Base-by-base conservation (phyloP, 2,888 invertebrate species). In the Drosophila melanosoma region DNA sequence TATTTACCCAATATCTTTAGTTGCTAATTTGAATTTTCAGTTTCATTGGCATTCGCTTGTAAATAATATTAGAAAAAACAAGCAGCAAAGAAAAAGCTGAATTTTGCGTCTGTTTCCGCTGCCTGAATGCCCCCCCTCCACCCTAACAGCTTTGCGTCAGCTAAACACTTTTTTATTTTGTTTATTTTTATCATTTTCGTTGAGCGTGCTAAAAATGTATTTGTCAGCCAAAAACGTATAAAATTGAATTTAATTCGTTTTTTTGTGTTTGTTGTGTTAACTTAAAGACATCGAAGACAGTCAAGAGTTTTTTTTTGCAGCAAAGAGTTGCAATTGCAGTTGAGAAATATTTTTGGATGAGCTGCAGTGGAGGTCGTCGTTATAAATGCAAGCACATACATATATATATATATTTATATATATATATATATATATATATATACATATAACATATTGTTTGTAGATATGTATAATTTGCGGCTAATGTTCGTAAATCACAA, bases 151-250 rank as follows among this genome's bases (percentile, higher is more conserved):
- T n/a, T 12, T 42, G 29, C 20, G 12, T 33, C 65, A 51, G 40
- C n/a, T 8, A 15, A 38, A 38, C 36, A 29, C 40, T 80, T 72
- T 49, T 48, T 36, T 54, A 45, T 68, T 76, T 81, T 89, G 72
- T 82, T 83, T 87, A 89, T 89, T 84, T 79, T 89, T 89, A 79
- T 84, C 82, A 89, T 73, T 81, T 74, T 66, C 74, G 75, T 68
- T 45, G 56, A 81, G 76, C 76, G 84, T 87, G 89, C 89, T 89
- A 84, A 89, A 89, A 77, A 62, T 69, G 76, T 60, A 73, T 69
- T 75, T 76, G 76, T 78, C 81, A 56, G 81, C 59, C 59, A 72
- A 76, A 45, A 54, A 45, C 58, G 71, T 56, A 65, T 63, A 54
- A 83, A 66, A 67, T 68, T 66, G 33, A 48, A 76, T 69, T 61